A percentile compares a stretch with the other conserved stretches of the same genome.
Evolutionary conservation across 2,113 vertebrate genomes (phyloP).

Genomic region (Lepisosteus oculatus): DNA sequence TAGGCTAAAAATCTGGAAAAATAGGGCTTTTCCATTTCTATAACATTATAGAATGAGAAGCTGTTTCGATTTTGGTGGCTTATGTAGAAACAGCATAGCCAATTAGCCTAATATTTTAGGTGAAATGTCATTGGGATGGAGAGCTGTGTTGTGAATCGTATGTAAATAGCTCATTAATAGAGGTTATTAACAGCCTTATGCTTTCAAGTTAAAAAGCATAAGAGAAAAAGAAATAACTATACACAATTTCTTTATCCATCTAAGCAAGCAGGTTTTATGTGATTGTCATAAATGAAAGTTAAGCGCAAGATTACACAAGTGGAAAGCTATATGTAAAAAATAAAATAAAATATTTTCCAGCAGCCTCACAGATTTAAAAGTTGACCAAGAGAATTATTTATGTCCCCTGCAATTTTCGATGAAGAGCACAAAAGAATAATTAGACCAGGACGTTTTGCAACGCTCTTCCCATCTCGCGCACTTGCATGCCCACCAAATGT

Average conservation of each 20-base stretch:
- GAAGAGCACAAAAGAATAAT: conserved; percentile 83
- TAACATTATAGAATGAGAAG: background rate
- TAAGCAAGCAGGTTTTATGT: conserved; percentile 54
- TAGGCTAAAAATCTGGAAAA: background rate
- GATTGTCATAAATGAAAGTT: conserved; percentile 67
- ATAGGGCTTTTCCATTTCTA: background rate
- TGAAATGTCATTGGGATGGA: conserved; percentile 25
- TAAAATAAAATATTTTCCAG: conserved; percentile 50
- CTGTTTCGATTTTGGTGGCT: background rate
- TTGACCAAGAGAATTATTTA: conserved; percentile 63
- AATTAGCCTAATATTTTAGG: conserved; percentile 10
- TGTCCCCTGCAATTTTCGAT: conserved; percentile 53
- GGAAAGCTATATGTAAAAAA: conserved; percentile 40
- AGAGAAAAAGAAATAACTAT: conserved; percentile 16
- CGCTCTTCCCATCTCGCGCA: conserved; percentile 63
- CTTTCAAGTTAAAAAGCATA: conserved; percentile 23
- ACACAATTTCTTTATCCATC: conserved; percentile 56
- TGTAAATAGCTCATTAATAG: conserved; percentile 46
- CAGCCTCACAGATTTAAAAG: conserved; percentile 55
- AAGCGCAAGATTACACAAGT: conserved; percentile 64
- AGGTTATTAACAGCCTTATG: conserved; percentile 33
- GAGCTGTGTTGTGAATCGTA: conserved; percentile 37
- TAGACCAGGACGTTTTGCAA: conserved; percentile 58
- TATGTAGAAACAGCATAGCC: conserved; percentile 10
- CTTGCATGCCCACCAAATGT: conserved; percentile 73